Percentiles rank a stretch among this genome's conserved stretches.
Conservation (phyloP, 2,797 vertebrate genomes). For the Danio aesculapii region DNA sequence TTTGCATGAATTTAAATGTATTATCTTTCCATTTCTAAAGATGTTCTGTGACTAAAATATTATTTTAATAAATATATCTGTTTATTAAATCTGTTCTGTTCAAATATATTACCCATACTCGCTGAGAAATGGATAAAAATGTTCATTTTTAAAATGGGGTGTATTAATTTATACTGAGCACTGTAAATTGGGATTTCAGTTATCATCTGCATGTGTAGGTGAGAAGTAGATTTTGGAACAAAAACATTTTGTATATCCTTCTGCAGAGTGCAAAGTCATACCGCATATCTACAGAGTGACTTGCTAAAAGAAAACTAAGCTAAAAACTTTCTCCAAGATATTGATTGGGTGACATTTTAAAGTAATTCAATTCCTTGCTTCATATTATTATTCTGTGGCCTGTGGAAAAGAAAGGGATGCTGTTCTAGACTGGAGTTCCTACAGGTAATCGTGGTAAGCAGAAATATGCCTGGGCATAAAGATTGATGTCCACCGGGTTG, state of each 20-base stretch:
- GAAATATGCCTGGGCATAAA: constrained; percentile 77
- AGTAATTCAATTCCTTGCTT: neutral
- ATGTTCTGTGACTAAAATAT: too few relatives aligned
- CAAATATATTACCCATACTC: too few relatives aligned
- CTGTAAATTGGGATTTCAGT: neutral
- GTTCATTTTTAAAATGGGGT: too few relatives aligned
- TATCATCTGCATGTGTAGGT: neutral
- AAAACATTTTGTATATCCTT: neutral
- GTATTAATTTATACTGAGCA: too few relatives aligned
- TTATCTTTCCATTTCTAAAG: too few relatives aligned
- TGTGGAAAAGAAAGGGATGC: neutral
- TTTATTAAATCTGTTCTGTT: too few relatives aligned
- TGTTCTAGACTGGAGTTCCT: constrained; percentile 69
- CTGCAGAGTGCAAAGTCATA: neutral
- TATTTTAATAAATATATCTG: too few relatives aligned
- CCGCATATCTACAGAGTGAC: neutral
- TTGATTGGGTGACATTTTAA: constrained; percentile 19
- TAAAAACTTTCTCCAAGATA: neutral
- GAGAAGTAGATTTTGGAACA: neutral
- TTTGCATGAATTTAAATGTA: too few relatives aligned
- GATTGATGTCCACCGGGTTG: constrained; percentile 84
- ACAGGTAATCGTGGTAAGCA: constrained; percentile 85
- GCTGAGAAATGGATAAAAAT: too few relatives aligned
- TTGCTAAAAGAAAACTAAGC: constrained; percentile 9
- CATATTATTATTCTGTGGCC: constrained; percentile 4